phyloP scores from a whole-genome alignment of 1,140 invertebrate genomes.

The Drosophila mayri region DNA sequence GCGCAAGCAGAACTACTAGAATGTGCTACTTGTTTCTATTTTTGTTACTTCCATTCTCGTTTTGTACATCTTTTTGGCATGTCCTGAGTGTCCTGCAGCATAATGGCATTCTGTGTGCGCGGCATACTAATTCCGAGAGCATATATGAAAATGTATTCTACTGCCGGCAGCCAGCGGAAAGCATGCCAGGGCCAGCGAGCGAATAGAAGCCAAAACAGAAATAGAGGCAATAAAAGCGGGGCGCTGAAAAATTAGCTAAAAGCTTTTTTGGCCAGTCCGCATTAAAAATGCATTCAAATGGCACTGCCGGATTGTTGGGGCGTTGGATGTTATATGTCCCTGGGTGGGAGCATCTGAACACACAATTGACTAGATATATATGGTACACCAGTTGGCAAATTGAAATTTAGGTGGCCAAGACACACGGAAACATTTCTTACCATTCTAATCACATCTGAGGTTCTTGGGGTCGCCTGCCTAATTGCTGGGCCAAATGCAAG shows the following conservation, averaged over 20 bases:
- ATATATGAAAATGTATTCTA: slow-evolving; percentile 29
- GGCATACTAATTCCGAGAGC: slow-evolving; percentile 75
- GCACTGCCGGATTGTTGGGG: slow-evolving; percentile 12
- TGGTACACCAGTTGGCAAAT: slow-evolving; percentile 28
- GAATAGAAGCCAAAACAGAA: slow-evolving; percentile 26
- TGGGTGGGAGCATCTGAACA: slow-evolving; percentile 30
- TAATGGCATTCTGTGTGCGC: slow-evolving; percentile 76
- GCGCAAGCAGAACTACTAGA: slow-evolving; percentile 50
- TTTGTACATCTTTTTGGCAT: slow-evolving; percentile 37
- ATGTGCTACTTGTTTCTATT: slow-evolving; percentile 49
- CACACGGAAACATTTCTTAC: slow-evolving; percentile 27
- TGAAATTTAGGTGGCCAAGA: slow-evolving; percentile 61
- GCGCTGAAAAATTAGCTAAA: slow-evolving; percentile 78
- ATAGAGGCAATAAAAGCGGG: slow-evolving; percentile 29
- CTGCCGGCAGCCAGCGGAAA: slow-evolving; percentile 43
- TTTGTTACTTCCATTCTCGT: slow-evolving; percentile 2
- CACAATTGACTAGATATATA: slow-evolving; percentile 55
- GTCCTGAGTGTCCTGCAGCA: slow-evolving; percentile 77
- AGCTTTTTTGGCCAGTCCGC: slow-evolving; percentile 71
- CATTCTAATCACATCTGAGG: slow-evolving; percentile 53
- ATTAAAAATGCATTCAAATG: slow-evolving; percentile 84
- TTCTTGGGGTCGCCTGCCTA: slow-evolving; percentile 38
- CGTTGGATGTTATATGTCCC: slow-evolving; percentile 10
- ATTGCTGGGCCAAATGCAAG: slow-evolving; percentile 58
- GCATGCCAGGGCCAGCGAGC: slow-evolving; percentile 66